Evolutionary conservation across 35 echinoderm and acorn worm genomes (phyloP).

Genomic region (Heliocidaris erythrogramma): DNA sequence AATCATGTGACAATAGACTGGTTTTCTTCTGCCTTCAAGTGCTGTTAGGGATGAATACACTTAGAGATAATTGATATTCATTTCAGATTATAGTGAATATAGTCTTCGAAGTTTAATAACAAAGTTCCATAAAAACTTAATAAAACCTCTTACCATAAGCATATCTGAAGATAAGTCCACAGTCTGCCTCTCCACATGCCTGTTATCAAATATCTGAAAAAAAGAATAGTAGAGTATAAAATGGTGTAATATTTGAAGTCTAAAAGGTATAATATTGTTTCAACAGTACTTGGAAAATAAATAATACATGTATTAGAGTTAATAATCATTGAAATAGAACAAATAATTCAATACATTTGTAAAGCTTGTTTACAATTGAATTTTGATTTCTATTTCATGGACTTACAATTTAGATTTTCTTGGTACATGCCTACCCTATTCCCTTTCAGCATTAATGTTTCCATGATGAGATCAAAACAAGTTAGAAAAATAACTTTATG

Average conservation of each 20-base stretch:
- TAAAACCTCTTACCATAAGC: slow-evolving; percentile 71
- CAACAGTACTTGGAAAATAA: background rate
- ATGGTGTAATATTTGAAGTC: background rate
- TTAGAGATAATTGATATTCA: background rate
- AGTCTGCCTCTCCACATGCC: slow-evolving; percentile 73
- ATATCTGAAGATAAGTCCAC: slow-evolving; percentile 76
- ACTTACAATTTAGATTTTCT: too few species aligned
- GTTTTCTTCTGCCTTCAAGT: too few species aligned
- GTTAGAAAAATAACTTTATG: too few species aligned
- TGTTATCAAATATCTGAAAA: slow-evolving; percentile 87
- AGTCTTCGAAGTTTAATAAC: background rate
- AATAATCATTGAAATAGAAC: background rate
- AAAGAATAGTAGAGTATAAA: background rate
- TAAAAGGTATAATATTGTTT: background rate
- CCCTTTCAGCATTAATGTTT: too few species aligned
- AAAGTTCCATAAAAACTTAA: background rate
- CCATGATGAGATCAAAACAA: too few species aligned
- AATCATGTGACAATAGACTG: too few species aligned
- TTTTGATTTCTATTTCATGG: too few species aligned
- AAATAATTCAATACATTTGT: too few species aligned
- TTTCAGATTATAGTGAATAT: background rate
- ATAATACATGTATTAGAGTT: background rate
- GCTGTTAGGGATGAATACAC: background rate
- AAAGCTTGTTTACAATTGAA: too few species aligned
- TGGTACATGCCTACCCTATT: too few species aligned